These are phyloP conservation scores for Andricus curvator DNA, from an alignment of 2,888 invertebrate genomes.

Conservation along the genomic window DNA sequence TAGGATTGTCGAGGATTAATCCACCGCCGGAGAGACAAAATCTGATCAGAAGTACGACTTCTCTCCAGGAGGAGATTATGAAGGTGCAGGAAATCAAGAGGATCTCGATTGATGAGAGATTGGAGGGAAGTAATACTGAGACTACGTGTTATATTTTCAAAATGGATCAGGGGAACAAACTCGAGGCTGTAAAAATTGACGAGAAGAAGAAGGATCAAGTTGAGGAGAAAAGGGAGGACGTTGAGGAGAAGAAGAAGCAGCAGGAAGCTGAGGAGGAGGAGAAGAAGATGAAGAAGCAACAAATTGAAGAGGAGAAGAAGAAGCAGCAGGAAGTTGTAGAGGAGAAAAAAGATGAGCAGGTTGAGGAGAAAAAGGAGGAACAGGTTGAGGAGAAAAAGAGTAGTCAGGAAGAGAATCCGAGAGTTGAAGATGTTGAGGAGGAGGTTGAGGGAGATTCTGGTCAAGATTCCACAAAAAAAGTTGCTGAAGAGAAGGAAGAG, in stretches of 20 bases:
- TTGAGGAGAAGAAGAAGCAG: neutral
- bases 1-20: conserved; percentile 66
- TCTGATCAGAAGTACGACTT: neutral
- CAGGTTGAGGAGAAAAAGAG: conserved; percentile 34
- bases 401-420: conserved; percentile 37
- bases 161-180: neutral
- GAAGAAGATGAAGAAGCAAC: conserved; percentile 21
- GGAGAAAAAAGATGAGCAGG: conserved; percentile 2
- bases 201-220: neutral
- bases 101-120: neutral
- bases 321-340: neutral
- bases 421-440: conserved; percentile 19
- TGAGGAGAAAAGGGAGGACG: neutral
- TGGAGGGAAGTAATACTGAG: neutral
- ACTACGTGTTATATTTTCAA: conserved; percentile 17
- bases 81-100: neutral
- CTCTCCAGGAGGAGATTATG: neutral
- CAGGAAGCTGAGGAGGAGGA: conserved; percentile 10
- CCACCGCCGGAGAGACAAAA: neutral
- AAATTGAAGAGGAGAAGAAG: neutral
- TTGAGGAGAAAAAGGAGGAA: conserved; percentile 22
- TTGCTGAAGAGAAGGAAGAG: neutral
- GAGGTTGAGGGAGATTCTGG: conserved; percentile 32
- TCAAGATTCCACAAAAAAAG: conserved; percentile 37
- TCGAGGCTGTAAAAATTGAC: neutral